Evolutionary conservation across 2,113 vertebrate genomes (phyloP), one percentile per base, ranked within the genome.

Genomic region (Emberiza fucata): DNA sequence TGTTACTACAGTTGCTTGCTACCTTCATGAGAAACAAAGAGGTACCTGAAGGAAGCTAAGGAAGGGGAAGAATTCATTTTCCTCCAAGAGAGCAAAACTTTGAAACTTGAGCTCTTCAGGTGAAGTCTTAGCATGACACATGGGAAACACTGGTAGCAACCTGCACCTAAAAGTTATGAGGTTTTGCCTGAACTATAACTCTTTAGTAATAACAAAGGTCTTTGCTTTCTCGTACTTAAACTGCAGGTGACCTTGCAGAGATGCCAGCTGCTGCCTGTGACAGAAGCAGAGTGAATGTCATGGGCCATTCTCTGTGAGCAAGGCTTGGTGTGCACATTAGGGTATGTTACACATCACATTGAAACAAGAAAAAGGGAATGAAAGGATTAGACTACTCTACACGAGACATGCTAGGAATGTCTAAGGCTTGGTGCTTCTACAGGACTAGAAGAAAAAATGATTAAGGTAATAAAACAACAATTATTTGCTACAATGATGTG

Each of bases 71-170:
- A 5, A 61, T 75, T 65, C 17, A 8, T 75, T 73, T 70, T 61
- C 22, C 35, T 59, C 21, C 21, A 56, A n/a, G 17, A 75, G 4
- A 48, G 40, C 48, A 69, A 23, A 83, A 65, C 17, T 53, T n/a
- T 3, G 0, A 17, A 53, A 54, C 53, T 35, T 65, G 28, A 61
- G 15, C 48, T 65, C 27, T 60, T 44, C 48, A 68, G 47, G 18
- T 37, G 22, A 84, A 56, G 31, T 6, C 75, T 50, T 69, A 40
- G 24, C 31, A 51, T 33, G 12, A 19, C 39, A 79, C 21, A 22
- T 2, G 3, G 35, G 28, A 78, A 81, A 65, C 25, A 45, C 0
- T 40, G 35, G 47, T n/a, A 90, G 31, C 0, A 0, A 76, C 8
- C 17, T n/a, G 10, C 31, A 11, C 15, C 42, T 66, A 14, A 8